Base-by-base conservation (phyloP, 2,888 invertebrate genomes). In the Cephus sareptanus region DNA sequence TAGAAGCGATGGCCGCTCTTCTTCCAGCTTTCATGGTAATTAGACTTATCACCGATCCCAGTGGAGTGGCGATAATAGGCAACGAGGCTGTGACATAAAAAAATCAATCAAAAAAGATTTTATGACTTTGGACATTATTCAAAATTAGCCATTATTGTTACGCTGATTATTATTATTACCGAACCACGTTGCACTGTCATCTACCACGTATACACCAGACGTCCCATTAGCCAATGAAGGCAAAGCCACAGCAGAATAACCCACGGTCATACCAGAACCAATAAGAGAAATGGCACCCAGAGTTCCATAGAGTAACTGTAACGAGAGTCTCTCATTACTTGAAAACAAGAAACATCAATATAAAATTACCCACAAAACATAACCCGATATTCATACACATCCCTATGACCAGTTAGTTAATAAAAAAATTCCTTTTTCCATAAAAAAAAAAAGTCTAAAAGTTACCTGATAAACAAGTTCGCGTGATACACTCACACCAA, bases 1-100 rank as follows among this genome's bases (percentile, higher is more conserved):
- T 88, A 12, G 87, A 83, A n/a, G 92, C 85, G 69, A 93, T 88
- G 4, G 92, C 90, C 6, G 85, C 84, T 79, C 90, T 91, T 75
- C 93, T 87, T 23, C 93, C 93, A 79, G 89, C 91, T 80, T 88
- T 90, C 86, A 93, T 93, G 37, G 92, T 91, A 74, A 93, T 87
- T 1, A 89, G 87, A 12, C 92, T 91, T 12, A 92, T 77, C 12
- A 93, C 83, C 76, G 92, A 92, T 12, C 93, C 93, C 15, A 93
- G 81, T 0, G 93, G 93, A 15, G 92, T 92, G 30, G 92, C 91
- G 75, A 93, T 88, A 23, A 92, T 91, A 1, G 92, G 92, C 30
- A 93, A 89, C 81, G 93, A 93, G 1, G 93, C 93, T 93, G 85
- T 69, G 89, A 88, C 80, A 37, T 37, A 79, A 68, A 33, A 75